Evolutionary conservation across 2,113 vertebrate genomes (phyloP), one percentile per base, ranked within the genome.

Genomic region (Dasyprocta punctata): DNA sequence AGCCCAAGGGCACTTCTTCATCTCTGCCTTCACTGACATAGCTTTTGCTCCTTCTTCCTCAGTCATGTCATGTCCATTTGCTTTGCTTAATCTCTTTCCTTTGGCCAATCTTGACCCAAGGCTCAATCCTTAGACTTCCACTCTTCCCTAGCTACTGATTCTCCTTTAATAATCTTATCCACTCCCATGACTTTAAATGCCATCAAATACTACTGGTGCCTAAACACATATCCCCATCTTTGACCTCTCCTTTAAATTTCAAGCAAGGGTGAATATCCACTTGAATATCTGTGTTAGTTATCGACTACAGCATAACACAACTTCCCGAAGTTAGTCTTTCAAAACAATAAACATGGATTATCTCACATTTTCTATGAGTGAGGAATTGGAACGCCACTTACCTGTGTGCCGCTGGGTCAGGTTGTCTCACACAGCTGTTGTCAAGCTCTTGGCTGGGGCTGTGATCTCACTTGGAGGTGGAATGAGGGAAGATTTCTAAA

Each of bases 341-440:
- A 49, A 93, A 91, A 69, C 28, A 92, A 52, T 47, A 90, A 56
- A 17, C 6, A 19, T 6, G 26, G 65, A 8, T 36, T 78, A 61
- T 52, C 11, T 89, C 47, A 86, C 26, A 78, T 54, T 90, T 90
- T 87, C 56, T 81, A 30, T 80, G 61, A 97, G n/a, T 87, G 11
- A 52, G 28, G 11, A 92, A 92, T 60, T 81, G 28, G 4, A n/a
- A 56, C 38, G 19, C 3, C 52, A 52, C 52, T 73, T 73, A 38
- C 5, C 3, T 81, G 20, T 5, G 30, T 88, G 67, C 26, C 61
- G 84, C 44, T 67, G 67, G 49, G 49, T 83, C 16, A 47, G 33
- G 30, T 73, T 86, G 58, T 90, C 5, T 89, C 61, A 24, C 7
- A 9, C 84, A 52, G 36, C 56, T 77, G 38, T 20, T 52, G 20